Evolutionary conservation across 2,113 vertebrate species (phyloP), one percentile per base, ranked within the genome.

Genomic region (Chaetura pelagica): DNA sequence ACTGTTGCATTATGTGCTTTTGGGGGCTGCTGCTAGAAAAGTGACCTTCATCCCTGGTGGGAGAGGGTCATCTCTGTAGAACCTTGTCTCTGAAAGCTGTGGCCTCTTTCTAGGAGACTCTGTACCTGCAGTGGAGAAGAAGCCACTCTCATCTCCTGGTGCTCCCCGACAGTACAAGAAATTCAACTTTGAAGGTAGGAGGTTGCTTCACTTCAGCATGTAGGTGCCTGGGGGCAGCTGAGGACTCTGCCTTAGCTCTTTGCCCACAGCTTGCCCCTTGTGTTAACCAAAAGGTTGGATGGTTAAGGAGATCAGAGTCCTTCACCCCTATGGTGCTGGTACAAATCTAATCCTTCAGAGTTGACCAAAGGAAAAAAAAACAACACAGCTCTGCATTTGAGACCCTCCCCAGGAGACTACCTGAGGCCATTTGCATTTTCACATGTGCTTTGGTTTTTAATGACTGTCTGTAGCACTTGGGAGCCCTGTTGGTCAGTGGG

Each of bases 101-200:
- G 38, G n/a, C 11, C 5, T 69, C 52, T 77, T 63, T 87, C 69
- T 83, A 98, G 98, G 94, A 34, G 80, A 97, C 44, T 19, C 90
- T 27, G 49, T 26, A 24, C 34, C 46, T 44, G 89, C 42, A 18
- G 51, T 63, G n/a, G 95, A 87, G n/a, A 98, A 95, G 97, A 98
- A 98, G 90, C 91, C 90, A 2, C 84, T 92, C 54, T 89, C 96
- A 7, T 90, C 97, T 32, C 95, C 98, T 9, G 66, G 96, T 21
- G 95, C 93, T 58, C 52, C 87, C 19, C 77, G 79, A 3, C 96
- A 83, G 22, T 95, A 98, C 93, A 98, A 96, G 96, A 99, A 97
- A 91, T 98, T 98, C 82, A 98, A 97, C 79, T 98, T 98, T 78
- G 97, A 97, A 84, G 98, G 99, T 99, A 96, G 32, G 89, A 13